phyloP scores from a whole-genome alignment of 2,797 vertebrate species.

The Falco cherrug region DNA sequence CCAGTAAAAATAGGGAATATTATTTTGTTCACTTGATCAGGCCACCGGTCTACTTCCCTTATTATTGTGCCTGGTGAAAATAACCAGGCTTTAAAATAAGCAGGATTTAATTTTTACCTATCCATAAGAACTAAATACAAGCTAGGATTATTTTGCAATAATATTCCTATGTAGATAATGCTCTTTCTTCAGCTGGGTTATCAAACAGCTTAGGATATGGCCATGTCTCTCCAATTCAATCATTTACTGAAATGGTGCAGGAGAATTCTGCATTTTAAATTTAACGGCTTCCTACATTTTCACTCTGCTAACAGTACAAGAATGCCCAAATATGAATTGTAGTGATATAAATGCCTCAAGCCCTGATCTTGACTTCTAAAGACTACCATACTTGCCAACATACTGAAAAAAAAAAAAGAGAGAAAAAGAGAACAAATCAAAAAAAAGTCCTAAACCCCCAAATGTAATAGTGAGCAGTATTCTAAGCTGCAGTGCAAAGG shows the following conservation, averaged over 20 bases:
- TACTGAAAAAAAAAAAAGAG: accelerated
- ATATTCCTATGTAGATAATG: background rate
- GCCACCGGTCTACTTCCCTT: background rate
- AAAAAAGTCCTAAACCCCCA: background rate
- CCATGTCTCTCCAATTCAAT: background rate
- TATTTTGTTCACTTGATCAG: background rate
- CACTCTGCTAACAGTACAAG: background rate
- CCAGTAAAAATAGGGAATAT: background rate
- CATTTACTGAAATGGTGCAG: background rate
- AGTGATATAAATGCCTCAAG: background rate
- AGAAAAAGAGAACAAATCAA: accelerated
- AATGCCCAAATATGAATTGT: background rate
- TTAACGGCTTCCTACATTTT: background rate
- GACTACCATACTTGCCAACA: background rate
- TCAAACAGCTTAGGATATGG: background rate
- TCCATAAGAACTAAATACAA: background rate
- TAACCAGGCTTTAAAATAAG: background rate
- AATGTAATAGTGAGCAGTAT: accelerated
- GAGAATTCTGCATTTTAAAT: background rate
- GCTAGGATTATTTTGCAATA: background rate
- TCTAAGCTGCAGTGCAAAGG: background rate
- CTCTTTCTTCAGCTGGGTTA: background rate
- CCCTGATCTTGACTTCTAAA: background rate
- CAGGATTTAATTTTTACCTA: background rate
- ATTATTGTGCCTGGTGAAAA: background rate